These are phyloP conservation scores for Trichoplusia ni DNA, from an alignment of 1,140 invertebrate species.

Conservation along the genomic window DNA sequence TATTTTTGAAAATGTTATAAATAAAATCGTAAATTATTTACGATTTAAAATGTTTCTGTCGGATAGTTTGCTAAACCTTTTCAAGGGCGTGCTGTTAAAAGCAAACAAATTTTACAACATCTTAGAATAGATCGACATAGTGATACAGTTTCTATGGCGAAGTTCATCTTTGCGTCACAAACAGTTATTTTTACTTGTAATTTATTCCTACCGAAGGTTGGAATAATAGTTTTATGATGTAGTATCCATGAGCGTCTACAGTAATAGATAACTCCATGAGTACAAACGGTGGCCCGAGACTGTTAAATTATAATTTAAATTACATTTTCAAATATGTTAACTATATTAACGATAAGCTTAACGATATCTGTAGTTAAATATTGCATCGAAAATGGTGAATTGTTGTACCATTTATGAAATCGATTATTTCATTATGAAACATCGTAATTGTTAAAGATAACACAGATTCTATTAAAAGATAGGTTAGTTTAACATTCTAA, in stretches of 20 bases:
- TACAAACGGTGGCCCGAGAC: background rate
- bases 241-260: background rate
- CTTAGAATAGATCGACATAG: constrained; percentile 56
- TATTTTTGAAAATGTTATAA: constrained; percentile 54
- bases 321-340: background rate
- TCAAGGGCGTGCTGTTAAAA: constrained; percentile 62
- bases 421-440: background rate
- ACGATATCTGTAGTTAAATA: no score
- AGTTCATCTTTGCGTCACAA: constrained; percentile 59
- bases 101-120: constrained; percentile 61
- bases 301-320: background rate
- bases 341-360: background rate
- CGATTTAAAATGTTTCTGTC: constrained; percentile 42
- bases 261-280: background rate
- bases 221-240: constrained; percentile 19
- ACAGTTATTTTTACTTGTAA: constrained; percentile 44
- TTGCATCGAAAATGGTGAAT: no score
- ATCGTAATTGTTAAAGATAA: no score
- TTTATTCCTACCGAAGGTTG: constrained; percentile 33
- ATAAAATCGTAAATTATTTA: constrained; percentile 58
- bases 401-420: background rate
- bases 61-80: constrained; percentile 49
- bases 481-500: no score
- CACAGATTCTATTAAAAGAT: no score
- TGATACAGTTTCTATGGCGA: constrained; percentile 61